These are phyloP conservation scores for Charina bottae DNA, from an alignment of 2,113 vertebrate species.

Conservation along the genomic window DNA sequence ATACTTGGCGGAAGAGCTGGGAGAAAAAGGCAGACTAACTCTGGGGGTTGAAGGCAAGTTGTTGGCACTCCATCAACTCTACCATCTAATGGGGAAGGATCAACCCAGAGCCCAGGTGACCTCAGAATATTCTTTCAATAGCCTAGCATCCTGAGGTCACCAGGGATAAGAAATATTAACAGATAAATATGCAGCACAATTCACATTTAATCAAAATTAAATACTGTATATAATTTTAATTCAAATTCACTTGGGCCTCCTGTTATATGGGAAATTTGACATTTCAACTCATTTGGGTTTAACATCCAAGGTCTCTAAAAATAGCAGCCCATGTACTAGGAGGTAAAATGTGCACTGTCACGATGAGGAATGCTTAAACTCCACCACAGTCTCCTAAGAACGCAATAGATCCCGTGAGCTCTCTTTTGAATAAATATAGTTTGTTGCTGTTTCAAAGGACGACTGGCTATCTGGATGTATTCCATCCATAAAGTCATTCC, in stretches of 20 bases:
- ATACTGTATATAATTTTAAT: background rate
- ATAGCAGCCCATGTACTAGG: background rate
- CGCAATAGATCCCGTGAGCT: background rate
- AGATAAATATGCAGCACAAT: background rate
- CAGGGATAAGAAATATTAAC: background rate
- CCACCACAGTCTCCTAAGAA: background rate
- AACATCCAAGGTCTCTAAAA: background rate
- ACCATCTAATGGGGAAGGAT: too few species aligned
- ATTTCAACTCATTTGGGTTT: background rate
- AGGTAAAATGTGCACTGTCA: background rate
- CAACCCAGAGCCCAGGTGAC: too few species aligned
- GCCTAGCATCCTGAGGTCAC: too few species aligned
- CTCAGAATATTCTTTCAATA: too few species aligned
- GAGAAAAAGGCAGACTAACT: background rate
- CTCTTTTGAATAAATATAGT: constrained; percentile 33
- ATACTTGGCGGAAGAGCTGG: too few species aligned
- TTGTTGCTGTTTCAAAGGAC: constrained; percentile 19
- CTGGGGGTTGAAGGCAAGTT: too few species aligned
- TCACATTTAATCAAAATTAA: background rate
- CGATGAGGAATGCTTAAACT: background rate
- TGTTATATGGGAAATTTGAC: background rate
- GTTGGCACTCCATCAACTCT: too few species aligned
- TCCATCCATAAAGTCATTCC: constrained; percentile 24
- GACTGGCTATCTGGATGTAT: constrained; percentile 26
- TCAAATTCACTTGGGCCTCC: background rate